phyloP scores from a whole-genome alignment of 1,140 invertebrate genomes.

The Polypedilum vanderplanki region DNA sequence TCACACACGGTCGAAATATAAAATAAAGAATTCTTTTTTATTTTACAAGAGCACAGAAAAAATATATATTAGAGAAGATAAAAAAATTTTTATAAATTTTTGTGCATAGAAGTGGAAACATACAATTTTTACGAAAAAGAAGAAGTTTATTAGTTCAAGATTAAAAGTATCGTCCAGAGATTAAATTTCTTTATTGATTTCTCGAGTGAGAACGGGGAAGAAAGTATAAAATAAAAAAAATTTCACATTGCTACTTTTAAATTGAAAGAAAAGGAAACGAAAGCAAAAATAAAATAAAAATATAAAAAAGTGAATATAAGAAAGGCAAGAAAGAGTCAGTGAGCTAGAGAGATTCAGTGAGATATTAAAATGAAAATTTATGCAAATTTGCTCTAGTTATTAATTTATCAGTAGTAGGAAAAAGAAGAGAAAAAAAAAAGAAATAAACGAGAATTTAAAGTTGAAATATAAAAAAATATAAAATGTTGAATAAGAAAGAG shows the following conservation, averaged over 20 bases:
- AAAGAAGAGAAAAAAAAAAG: neutral
- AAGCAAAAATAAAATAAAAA: neutral
- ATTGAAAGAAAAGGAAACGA: neutral
- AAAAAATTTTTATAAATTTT: neutral
- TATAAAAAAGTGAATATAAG: neutral
- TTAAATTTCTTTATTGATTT: slow-evolving; percentile 15
- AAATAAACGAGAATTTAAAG: neutral
- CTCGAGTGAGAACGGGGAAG: neutral
- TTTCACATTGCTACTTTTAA: neutral
- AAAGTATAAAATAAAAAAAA: neutral
- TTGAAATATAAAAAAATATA: neutral
- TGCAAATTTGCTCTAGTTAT: slow-evolving; percentile 18
- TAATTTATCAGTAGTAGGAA: slow-evolving; percentile 3
- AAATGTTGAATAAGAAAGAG: neutral
- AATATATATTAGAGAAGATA: neutral
- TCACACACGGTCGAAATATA: neutral
- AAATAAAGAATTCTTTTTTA: neutral
- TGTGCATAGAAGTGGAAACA: neutral
- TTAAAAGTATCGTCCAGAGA: slow-evolving; percentile 1
- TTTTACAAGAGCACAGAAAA: neutral
- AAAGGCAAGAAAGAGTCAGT: neutral
- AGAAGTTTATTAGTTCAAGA: neutral
- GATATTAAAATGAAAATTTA: slow-evolving; percentile 20
- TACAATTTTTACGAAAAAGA: neutral
- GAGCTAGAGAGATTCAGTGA: slow-evolving; percentile 17